Percentiles rank a stretch among this genome's conserved stretches.
Conservation (phyloP, 2,888 invertebrate genomes). For the Napeogenes sylphis region DNA sequence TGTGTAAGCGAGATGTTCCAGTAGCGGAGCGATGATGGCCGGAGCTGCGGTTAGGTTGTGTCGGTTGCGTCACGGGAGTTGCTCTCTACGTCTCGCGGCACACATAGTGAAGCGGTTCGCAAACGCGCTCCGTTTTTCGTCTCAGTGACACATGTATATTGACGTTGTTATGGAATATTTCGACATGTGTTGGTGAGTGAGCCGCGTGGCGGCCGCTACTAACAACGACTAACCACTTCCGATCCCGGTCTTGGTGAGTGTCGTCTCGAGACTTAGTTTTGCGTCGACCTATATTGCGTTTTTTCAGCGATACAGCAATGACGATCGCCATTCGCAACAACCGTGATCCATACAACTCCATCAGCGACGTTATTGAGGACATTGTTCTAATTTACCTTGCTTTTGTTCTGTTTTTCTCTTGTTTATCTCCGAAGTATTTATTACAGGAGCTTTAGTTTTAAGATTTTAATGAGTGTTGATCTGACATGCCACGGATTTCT, state of each 20-base stretch:
- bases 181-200: slow-evolving; percentile 73
- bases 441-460: slow-evolving; percentile 16
- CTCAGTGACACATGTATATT: slow-evolving; percentile 34
- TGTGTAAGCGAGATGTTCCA: not conserved
- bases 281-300: slow-evolving; percentile 38
- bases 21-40: slow-evolving; percentile 35
- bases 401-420: slow-evolving; percentile 21
- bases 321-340: slow-evolving; percentile 26
- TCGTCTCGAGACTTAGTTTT: slow-evolving; percentile 35
- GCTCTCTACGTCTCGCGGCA: slow-evolving; percentile 35
- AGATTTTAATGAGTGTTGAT: slow-evolving; percentile 8
- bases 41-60: slow-evolving; percentile 48
- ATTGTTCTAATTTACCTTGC: slow-evolving; percentile 26
- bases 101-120: slow-evolving; percentile 37
- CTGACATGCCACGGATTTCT: not conserved
- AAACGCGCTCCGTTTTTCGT: slow-evolving; percentile 35
- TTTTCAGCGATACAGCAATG: slow-evolving; percentile 32
- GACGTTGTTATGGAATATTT: slow-evolving; percentile 59
- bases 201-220: slow-evolving; percentile 41
- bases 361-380: slow-evolving; percentile 23
- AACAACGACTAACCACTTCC: slow-evolving; percentile 47
- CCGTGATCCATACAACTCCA: slow-evolving; percentile 21
- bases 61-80: slow-evolving; percentile 39
- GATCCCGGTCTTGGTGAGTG: slow-evolving; percentile 43
- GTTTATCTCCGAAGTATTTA: slow-evolving; percentile 14